Percentiles rank a stretch among this genome's conserved stretches.
These are phyloP conservation scores for Zophobas morio DNA, from an alignment of 1,140 invertebrate species.

Conservation along the genomic window DNA sequence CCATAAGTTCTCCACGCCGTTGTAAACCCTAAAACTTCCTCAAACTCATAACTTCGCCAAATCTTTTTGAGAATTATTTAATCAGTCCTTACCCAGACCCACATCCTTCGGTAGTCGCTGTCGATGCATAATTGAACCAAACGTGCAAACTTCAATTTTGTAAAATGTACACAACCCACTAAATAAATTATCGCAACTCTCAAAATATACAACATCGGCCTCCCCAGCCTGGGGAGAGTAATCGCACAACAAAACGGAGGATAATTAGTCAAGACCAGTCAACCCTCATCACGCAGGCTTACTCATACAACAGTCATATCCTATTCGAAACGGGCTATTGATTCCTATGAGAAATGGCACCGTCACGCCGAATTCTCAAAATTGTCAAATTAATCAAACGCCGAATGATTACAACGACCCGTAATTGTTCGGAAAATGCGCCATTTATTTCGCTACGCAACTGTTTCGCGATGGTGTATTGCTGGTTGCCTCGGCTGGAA, in stretches of 20 bases:
- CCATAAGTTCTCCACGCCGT: no score
- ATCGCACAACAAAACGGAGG: constrained; percentile 44
- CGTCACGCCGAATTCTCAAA: constrained; percentile 42
- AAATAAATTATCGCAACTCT: constrained; percentile 56
- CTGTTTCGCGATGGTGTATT: background rate
- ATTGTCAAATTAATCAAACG: constrained; percentile 45
- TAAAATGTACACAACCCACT: constrained; percentile 51
- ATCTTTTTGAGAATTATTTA: no score
- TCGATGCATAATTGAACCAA: constrained; percentile 32
- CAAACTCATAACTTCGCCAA: no score
- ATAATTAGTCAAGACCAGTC: constrained; percentile 50
- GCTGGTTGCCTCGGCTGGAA: background rate
- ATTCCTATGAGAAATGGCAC: constrained; percentile 48
- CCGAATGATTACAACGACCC: background rate
- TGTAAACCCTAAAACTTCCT: no score
- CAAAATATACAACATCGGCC: constrained; percentile 54
- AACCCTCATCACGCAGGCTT: constrained; percentile 50
- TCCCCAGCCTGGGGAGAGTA: constrained; percentile 11
- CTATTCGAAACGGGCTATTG: constrained; percentile 45
- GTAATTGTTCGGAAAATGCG: background rate
- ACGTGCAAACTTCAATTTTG: constrained; percentile 15
- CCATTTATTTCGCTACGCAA: background rate
- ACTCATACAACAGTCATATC: constrained; percentile 48
- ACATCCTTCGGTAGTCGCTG: no score
- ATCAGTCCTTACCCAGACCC: no score